A percentile compares a stretch with the other conserved stretches of the same genome.
Conservation (phyloP, 2,113 vertebrate species). For the Hyaena hyaena region DNA sequence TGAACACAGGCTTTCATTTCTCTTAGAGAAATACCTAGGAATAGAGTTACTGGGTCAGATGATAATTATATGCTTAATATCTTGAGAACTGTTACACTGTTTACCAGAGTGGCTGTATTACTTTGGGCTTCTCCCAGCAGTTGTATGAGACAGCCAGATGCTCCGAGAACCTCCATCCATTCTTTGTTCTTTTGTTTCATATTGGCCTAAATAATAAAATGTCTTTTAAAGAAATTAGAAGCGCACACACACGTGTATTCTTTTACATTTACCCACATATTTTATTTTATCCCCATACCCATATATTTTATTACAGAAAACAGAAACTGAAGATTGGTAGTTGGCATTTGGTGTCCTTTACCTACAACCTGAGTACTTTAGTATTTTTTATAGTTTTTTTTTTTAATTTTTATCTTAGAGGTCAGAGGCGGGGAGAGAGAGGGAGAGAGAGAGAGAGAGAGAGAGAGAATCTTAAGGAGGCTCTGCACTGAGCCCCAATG, state of each 20-base stretch:
- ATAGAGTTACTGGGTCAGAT: not conserved
- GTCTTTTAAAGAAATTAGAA: not conserved
- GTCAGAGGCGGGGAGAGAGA: too few relatives aligned
- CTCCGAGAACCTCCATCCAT: not conserved
- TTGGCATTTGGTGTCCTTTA: not conserved
- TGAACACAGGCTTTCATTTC: not conserved
- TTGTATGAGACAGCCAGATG: not conserved
- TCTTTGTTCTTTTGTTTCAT: not conserved
- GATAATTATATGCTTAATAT: not conserved
- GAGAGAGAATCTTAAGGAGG: too few relatives aligned
- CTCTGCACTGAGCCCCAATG: too few relatives aligned
- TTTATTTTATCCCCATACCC: not conserved
- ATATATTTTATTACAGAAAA: not conserved
- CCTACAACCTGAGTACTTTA: not conserved
- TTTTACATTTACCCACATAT: not conserved
- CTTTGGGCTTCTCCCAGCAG: not conserved
- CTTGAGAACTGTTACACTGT: not conserved
- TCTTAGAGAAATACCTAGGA: not conserved
- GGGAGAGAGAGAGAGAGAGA: too few relatives aligned
- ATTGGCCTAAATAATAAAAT: not conserved
- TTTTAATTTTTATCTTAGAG: too few relatives aligned
- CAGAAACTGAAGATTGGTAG: not conserved
- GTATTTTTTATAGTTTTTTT: not conserved
- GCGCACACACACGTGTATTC: not conserved
- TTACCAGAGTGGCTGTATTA: not conserved